Evolutionary conservation across 2,888 invertebrate genomes (phyloP), one percentile per base, ranked within the genome.

Genomic region (Yponomeuta malinellus): DNA sequence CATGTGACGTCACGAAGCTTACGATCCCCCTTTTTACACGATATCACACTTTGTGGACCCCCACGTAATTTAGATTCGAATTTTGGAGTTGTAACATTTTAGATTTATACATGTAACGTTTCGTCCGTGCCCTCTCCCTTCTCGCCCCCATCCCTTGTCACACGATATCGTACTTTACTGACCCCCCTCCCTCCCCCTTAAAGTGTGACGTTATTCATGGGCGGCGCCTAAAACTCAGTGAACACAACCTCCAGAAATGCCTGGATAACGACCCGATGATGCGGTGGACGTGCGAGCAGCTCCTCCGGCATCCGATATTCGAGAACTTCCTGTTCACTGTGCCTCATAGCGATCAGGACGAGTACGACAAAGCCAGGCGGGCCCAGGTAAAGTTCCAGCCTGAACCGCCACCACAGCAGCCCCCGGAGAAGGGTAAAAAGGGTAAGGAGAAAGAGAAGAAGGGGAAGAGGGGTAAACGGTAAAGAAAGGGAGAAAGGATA

Each of bases 261-360:
- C 92, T 99, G 76, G 97, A 98, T 86, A 98, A 98, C 88, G 98
- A 99, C 87, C 99, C 99, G 0, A 94, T 95, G 74, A 95, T 96
- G 83, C 93, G 99, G 78, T 97, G 97, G 96, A 96, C 97, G 2
- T 98, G 98, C 87, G 97, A 97, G 76, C 97, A 98, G 84, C 93
- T 99, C 67, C 90, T 98, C 71, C 94, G 95, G 74, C 99, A 99
- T 86, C 94, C 95, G 9, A 98, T 99, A 88, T 98, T 99, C 89
- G 96, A 97, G 79, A 96, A 97, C 84, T 97, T 97, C 81, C 94
- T 95, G 75, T 96, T 96, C 88, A 96, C 96, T 82, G 93, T 96
- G 73, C 96, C 97, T 9, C 96, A 96, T 48, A 92, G 93, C 2
- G 95, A 95, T 74, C 89, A 94, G 75, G 94, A 94, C 73, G 95